A percentile compares a stretch with the other conserved stretches of the same genome.
phyloP scores from a whole-genome alignment of 2,797 vertebrate species.

The Sternotherus odoratus region DNA sequence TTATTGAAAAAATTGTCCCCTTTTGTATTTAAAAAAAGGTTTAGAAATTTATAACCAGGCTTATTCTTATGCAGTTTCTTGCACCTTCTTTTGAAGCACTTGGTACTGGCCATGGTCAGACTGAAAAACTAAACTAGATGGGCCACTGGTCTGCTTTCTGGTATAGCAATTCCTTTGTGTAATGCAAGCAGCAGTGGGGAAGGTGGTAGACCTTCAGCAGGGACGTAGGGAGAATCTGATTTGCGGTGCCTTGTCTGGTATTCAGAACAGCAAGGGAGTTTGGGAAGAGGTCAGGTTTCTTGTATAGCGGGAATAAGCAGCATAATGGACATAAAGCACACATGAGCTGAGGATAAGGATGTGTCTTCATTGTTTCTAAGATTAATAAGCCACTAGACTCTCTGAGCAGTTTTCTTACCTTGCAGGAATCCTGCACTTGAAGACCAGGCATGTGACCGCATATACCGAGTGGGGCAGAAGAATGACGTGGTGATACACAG shows the following conservation, averaged over 20 bases:
- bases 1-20: not conserved
- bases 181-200: not conserved
- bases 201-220: not conserved
- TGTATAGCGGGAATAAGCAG: not conserved
- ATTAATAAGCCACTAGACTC: not conserved
- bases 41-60: too few relatives aligned
- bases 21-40: not conserved
- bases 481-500: conserved; percentile 94
- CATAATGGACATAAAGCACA: not conserved
- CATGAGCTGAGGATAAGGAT: not conserved
- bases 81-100: not conserved
- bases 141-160: not conserved
- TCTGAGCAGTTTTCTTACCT: conserved; percentile 3
- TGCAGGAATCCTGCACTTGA: conserved; percentile 96
- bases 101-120: not conserved
- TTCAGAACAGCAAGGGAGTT: not conserved
- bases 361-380: not conserved
- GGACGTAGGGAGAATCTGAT: not conserved
- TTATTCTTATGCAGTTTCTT: not conserved
- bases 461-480: conserved; percentile 94
- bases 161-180: not conserved
- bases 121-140: rapidly evolving
- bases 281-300: not conserved
- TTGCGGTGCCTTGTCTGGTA: not conserved
- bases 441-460: conserved; percentile 96